phyloP scores from a whole-genome alignment of 1,140 invertebrate genomes.

The Philotrypesis tridentata region DNA sequence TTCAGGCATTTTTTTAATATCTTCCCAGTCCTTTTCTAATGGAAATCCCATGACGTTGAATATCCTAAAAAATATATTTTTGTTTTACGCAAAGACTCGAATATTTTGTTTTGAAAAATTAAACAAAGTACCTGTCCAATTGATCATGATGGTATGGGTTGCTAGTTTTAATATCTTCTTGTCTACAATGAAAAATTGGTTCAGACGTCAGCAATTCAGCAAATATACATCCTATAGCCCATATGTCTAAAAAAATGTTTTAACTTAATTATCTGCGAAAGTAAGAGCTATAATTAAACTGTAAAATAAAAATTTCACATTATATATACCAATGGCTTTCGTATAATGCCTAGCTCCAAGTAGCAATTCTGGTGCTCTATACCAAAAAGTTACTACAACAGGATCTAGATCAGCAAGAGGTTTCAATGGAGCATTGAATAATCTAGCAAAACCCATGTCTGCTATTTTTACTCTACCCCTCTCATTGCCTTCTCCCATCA shows the following conservation, averaged over 20 bases:
- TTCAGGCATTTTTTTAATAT: constrained; percentile 99
- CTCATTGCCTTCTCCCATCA: constrained; percentile 99
- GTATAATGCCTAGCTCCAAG: constrained; percentile 98
- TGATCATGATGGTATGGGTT: constrained; percentile 99
- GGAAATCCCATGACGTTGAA: constrained; percentile 99
- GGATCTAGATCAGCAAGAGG: constrained; percentile 98
- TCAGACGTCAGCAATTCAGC: constrained; percentile 97
- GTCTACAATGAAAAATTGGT: constrained; percentile 99
- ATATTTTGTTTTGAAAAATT: not conserved
- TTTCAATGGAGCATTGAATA: constrained; percentile 99
- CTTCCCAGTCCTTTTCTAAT: constrained; percentile 99
- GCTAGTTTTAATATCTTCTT: constrained; percentile 99
- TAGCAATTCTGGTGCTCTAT: constrained; percentile 96
- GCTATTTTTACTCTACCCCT: constrained; percentile 98
- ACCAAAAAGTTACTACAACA: constrained; percentile 99
- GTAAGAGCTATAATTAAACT: not conserved
- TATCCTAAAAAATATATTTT: constrained; percentile 79
- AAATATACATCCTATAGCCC: constrained; percentile 99
- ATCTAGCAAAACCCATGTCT: constrained; percentile 99
- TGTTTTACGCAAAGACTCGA: constrained; percentile 10
- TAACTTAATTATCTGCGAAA: not conserved
- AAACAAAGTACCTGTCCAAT: constrained; percentile 81
- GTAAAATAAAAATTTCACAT: constrained; percentile 18
- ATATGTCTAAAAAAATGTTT: constrained; percentile 87
- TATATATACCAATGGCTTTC: constrained; percentile 92